Base-by-base conservation (phyloP, 2,888 invertebrate genomes). In the Uropetala carovei region DNA sequence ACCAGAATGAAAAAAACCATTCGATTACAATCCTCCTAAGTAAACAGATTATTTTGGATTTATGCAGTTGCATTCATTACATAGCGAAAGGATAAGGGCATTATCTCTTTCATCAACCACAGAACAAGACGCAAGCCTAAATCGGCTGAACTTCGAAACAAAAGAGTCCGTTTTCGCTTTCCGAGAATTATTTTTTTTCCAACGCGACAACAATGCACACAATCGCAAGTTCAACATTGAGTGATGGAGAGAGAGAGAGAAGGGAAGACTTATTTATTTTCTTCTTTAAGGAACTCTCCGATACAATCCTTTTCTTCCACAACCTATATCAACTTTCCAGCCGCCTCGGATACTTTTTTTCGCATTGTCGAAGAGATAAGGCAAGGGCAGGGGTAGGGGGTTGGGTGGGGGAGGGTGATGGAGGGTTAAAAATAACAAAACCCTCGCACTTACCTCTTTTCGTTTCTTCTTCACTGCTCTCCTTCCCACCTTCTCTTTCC, bases 281-380 rank as follows among this genome's bases (percentile, higher is more conserved):
- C 27, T 75, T 75, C 75, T 75, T 43, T 75, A 75, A 75, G 22
- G 75, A 75, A 75, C 75, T 75, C 75, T 75, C 75, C 27, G 75
- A 75, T 27, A 27, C 22, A 13, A 75, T 75, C 27, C 22, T 75
- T 75, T 75, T 75, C 75, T 75, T 75, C 27, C 22, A 27, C 22
- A 27, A 75, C 27, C 27, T 75, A 27, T 75, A 75, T 27, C n/a
- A 75, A 75, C 22, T 75, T 75, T 27, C 9, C n/a, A 18, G 68
- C 68, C 11, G 22, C 22, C 27, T 75, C 27, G 22, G 75, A 75
- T 22, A 27, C 3, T 75, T 75, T 75, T 75, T 27, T 75, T n/a
- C 27, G 18, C 27, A 13, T 75, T 27, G 22, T 75, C 75, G 22
- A 27, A 22, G 75, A 75, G 75, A 75, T 27, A 27, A 75, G 22